Conservation (phyloP, 2,113 vertebrate species). For the Empidonax traillii region DNA sequence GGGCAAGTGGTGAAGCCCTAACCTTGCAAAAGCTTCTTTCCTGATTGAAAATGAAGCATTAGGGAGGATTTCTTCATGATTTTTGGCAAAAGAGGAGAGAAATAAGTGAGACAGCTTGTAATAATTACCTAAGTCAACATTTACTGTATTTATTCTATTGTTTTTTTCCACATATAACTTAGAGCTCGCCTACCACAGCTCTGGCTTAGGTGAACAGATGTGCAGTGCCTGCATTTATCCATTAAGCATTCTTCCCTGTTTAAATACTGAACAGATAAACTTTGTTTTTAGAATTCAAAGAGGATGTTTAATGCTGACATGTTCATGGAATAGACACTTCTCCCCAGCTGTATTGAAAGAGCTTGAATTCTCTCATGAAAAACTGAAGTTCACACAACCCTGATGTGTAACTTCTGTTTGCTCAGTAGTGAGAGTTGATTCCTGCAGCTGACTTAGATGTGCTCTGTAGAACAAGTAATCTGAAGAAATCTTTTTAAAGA, state of each 20-base stretch:
- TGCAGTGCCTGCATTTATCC: neutral
- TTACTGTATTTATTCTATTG: neutral
- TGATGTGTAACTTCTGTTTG: neutral
- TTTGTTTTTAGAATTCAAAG: neutral
- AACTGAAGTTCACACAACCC: neutral
- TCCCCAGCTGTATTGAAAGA: neutral
- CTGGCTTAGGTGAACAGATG: neutral
- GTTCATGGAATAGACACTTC: neutral
- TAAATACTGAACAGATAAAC: neutral
- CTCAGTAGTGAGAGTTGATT: neutral
- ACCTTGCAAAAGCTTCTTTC: neutral
- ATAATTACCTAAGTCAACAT: neutral
- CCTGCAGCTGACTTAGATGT: neutral
- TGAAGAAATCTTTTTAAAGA: neutral
- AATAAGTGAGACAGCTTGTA: neutral
- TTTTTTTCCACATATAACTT: neutral
- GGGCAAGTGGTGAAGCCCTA: neutral
- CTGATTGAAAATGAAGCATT: neutral
- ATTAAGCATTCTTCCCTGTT: neutral
- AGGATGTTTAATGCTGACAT: neutral
- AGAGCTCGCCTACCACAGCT: neutral
- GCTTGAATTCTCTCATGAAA: neutral
- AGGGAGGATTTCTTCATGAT: neutral
- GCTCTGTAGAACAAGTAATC: neutral
- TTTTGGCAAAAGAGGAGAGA: neutral